These are phyloP conservation scores for Crambe crambe DNA, from an alignment of 37 sponge, comb jelly and placozoan species.

Conservation along the genomic window DNA sequence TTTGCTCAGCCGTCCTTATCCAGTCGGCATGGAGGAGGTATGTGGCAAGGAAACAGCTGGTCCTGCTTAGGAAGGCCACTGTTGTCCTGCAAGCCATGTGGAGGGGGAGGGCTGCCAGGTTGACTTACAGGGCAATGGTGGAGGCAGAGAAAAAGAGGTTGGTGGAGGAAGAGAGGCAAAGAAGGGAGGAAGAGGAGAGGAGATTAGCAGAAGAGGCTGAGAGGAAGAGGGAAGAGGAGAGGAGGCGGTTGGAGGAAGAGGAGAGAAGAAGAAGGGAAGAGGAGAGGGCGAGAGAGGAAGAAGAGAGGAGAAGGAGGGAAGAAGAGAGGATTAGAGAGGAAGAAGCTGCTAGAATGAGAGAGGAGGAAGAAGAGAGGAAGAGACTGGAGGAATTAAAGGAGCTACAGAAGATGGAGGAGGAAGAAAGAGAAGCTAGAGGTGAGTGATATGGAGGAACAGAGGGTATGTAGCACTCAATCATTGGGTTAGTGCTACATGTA, in stretches of 20 bases:
- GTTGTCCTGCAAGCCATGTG: constrained; percentile 59
- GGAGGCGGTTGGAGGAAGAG: constrained; percentile 1
- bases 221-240: background rate
- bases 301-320: constrained; percentile 1
- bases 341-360: background rate
- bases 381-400: background rate
- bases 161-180: background rate
- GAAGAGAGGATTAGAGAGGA: background rate
- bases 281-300: background rate
- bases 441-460: background rate
- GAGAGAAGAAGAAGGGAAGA: constrained; percentile 12
- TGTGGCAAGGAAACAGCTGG: constrained; percentile 9
- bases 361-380: background rate
- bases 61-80: constrained; percentile 30
- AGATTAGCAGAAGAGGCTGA: constrained; percentile 5
- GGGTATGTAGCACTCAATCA: too few relatives aligned
- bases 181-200: constrained; percentile 14
- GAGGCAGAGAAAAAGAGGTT: constrained; percentile 3
- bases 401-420: background rate
- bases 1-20: constrained; percentile 74
- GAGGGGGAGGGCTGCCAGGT: constrained; percentile 48
- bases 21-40: constrained; percentile 75
- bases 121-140: constrained; percentile 24
- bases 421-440: constrained; percentile 4
- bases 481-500: too few relatives aligned